Evolutionary conservation across 2,113 vertebrate genomes (phyloP).

Genomic region (Solenodon paradoxus): DNA sequence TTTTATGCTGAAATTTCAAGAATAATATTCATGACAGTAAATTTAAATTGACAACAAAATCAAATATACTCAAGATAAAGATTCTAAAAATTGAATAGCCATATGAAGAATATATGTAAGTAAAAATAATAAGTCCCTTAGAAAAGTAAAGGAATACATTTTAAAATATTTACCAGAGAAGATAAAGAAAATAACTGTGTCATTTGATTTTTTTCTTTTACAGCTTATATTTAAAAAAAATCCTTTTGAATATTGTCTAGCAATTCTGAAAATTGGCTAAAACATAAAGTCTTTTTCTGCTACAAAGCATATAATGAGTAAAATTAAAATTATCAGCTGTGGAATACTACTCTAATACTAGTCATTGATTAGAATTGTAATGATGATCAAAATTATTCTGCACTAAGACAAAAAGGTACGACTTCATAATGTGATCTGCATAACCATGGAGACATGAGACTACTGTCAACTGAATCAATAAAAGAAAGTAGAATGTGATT

Average conservation of each 20-base stretch:
- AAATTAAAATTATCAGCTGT: neutral
- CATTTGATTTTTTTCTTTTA: neutral
- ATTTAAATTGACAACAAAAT: neutral
- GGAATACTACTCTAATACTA: neutral
- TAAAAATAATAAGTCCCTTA: neutral
- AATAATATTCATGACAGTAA: neutral
- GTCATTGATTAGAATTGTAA: no score
- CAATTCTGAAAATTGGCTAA: neutral
- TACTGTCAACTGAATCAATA: neutral
- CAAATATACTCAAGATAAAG: neutral
- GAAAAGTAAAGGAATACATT: neutral
- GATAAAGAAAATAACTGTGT: neutral
- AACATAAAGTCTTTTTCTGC: neutral
- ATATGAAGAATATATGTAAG: neutral
- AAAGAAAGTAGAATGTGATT: neutral
- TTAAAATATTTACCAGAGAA: neutral
- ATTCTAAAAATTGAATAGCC: neutral
- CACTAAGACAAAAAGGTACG: neutral
- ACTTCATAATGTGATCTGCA: neutral
- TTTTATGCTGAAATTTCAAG: neutral
- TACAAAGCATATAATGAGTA: neutral
- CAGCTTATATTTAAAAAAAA: neutral
- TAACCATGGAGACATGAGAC: neutral
- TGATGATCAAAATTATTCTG: no score
- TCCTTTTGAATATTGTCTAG: neutral